Evolutionary conservation across 2,113 vertebrate species (phyloP), one percentile per base, ranked within the genome.

Genomic region (Tragulus kanchil): DNA sequence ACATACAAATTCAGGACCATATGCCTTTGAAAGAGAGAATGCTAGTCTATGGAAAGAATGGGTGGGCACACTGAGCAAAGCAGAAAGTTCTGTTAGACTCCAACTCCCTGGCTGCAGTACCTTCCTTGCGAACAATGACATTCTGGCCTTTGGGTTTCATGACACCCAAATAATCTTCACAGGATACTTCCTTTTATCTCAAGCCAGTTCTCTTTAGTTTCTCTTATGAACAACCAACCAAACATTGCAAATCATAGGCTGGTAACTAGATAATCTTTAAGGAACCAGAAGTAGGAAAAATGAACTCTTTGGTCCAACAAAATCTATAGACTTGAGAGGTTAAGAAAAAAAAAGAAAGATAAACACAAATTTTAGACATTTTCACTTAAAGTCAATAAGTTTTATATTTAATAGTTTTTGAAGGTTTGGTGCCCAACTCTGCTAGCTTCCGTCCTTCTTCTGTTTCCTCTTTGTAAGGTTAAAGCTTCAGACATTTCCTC

Each of bases 401-500:
- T 85, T 52, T 50, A 36, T 48, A 88, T 48, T 13, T 67, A 56
- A 62, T 56, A 42, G 6, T 71, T 61, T 71, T 54, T 75, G 45
- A 92, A 42, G 25, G 13, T 84, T 89, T 92, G 10, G 23, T 81
- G 10, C 8, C n/a, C 31, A 73, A 23, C 23, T 88, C 61, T 31
- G 6, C 73, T 54, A 75, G 36, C 52, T 92, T 96, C 89, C 26
- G 23, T 75, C 54, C 28, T 12, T 95, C 9, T 95, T 94, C 71
- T 31, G 31, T 50, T 88, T 94, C 58, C 8, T 95, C 17, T 92
- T 78, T 69, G 12, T 28, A 85, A 67, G 64, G 52, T 17, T 92
- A 61, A 87, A 90, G 48, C 85, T 96, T 85, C 45, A 85, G 52
- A 95, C 17, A 92, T 59, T 90, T 96, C 11, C 9, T 97, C 84